A percentile compares a stretch with the other conserved stretches of the same genome.
These are phyloP conservation scores for Glaucidium brasilianum DNA, from an alignment of 2,113 vertebrate species.

Conservation along the genomic window DNA sequence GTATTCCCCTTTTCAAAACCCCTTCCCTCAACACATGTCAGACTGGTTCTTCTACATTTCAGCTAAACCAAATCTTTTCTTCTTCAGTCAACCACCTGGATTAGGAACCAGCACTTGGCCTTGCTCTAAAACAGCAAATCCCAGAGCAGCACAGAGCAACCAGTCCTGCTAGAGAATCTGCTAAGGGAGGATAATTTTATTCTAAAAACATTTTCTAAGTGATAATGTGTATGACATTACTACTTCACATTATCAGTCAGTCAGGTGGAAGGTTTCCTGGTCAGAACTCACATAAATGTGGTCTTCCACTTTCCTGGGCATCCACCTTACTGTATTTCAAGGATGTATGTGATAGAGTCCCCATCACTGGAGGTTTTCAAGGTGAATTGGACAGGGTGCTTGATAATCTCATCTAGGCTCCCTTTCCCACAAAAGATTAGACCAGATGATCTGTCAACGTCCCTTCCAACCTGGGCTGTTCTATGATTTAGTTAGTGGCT, in stretches of 20 bases:
- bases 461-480: not conserved
- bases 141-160: not conserved
- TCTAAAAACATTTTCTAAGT: not conserved
- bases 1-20: not conserved
- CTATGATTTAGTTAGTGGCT: not conserved
- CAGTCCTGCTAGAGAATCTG: not conserved
- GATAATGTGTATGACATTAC: not conserved
- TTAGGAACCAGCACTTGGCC: not conserved
- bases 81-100: not conserved
- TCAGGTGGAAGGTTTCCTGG: not conserved
- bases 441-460: not conserved
- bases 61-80: not conserved
- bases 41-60: not conserved
- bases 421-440: not conserved
- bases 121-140: not conserved
- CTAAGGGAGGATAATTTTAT: not conserved
- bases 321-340: fast-evolving
- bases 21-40: not conserved
- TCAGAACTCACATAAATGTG: not conserved
- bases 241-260: not conserved
- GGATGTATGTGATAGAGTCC: not conserved
- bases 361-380: not conserved
- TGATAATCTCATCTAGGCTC: not conserved
- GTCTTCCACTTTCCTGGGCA: not conserved
- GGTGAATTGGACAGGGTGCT: not conserved